Base-by-base conservation (phyloP, 2,888 invertebrate species). In the Flabesymbios commensalis region DNA sequence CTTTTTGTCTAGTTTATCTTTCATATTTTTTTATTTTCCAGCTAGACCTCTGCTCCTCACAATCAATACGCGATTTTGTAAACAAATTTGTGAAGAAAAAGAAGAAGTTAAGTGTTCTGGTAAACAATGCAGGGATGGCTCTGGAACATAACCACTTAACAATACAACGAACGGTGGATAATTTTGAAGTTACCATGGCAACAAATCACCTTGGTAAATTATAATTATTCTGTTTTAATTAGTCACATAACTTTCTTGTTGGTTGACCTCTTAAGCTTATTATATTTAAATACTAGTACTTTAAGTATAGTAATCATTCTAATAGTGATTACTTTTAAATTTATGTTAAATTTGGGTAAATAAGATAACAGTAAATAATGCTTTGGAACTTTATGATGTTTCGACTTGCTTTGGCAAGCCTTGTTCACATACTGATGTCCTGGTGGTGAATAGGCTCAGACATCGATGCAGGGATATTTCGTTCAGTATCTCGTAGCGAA, bases 161-260 rank as follows among this genome's bases (percentile, higher is more conserved):
- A 10, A 60, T 59, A 4, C 57, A 65, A 33, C 36, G 59, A 1
- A 72, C 61, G 1, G 24, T 29, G 1, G 70, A 71, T 14, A 65
- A 67, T 33, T 56, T 61, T 24, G 72, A 72, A 51, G 29, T 65
- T 47, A 71, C 67, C 59, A 71, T 72, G 70, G 69, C 67, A 28
- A 66, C 70, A 14, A 72, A 72, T 54, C 56, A 67, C 48, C 49
- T 72, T 14, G 72, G 72, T 71, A 39, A 53, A 59, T 28, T n/a
- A n/a, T n/a, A n/a, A n/a, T n/a, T n/a, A n/a, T n/a, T n/a, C n/a
- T n/a, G n/a, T n/a, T 7, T 4, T 1, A 24, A 3, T 29, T 10
- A 22, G 3, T 51, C 19, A n/a, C 22, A 51, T 14, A 29, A 51
- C 14, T 31, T 3, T 31, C 7, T 1, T 1, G 14, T 28, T 24